These are phyloP conservation scores for Sclerurus mexicanus DNA, from an alignment of 2,113 vertebrate genomes.

Conservation along the genomic window DNA sequence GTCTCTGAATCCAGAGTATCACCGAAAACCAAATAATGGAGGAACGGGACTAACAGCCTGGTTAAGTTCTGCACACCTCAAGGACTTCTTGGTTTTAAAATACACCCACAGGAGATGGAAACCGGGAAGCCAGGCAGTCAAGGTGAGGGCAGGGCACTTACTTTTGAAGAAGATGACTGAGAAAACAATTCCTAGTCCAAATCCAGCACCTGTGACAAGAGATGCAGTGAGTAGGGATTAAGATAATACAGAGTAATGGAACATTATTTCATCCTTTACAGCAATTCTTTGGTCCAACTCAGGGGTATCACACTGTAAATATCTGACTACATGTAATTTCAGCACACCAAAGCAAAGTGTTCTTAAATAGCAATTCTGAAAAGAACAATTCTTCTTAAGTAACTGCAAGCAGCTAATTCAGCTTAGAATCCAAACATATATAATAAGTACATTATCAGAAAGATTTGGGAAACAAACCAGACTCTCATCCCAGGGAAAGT, in stretches of 20 bases:
- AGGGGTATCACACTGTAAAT: not conserved
- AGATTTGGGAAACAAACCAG: not conserved
- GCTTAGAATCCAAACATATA: not conserved
- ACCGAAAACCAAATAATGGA: not conserved
- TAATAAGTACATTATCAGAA: not conserved
- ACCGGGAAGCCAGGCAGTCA: not conserved
- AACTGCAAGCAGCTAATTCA: not conserved
- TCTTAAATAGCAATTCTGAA: not conserved
- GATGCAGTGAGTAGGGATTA: not conserved
- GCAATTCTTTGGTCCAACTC: not conserved
- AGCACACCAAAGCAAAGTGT: not conserved
- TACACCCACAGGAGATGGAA: not conserved
- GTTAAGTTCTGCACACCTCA: not conserved
- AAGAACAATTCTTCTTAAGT: not conserved
- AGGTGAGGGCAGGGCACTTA: slow-evolving; percentile 69
- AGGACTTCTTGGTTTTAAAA: not conserved
- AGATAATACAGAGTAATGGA: too few species aligned
- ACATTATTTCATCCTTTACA: not conserved
- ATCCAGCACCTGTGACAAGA: slow-evolving; percentile 80
- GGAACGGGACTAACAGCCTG: not conserved
- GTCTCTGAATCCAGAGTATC: not conserved
- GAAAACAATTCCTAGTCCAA: slow-evolving; percentile 86
- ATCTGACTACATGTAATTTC: not conserved
- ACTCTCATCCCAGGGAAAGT: not conserved
- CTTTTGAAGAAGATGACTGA: slow-evolving; percentile 91